Evolutionary conservation across 2,888 invertebrate genomes (phyloP).

Genomic region (Amphipoea lucens): DNA sequence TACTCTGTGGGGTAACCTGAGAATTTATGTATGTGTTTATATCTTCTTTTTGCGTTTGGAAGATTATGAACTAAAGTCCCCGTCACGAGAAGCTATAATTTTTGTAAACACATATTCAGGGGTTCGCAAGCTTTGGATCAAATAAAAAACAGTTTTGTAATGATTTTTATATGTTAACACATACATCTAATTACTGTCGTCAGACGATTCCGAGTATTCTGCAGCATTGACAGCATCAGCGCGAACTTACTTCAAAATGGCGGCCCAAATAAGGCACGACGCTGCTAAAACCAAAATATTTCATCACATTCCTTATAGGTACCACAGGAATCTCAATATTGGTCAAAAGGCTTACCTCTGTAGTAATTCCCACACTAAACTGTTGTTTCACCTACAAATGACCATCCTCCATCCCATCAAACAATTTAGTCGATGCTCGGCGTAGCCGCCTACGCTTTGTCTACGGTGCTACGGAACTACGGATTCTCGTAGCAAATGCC

Average conservation of each 20-base stretch:
- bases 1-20: not conserved
- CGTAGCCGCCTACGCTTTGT: constrained; percentile 44
- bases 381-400: constrained; percentile 38
- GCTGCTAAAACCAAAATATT: not conserved
- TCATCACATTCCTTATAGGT: too few species aligned
- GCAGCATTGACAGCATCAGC: too few species aligned
- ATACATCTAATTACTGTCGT: too few species aligned
- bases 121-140: too few species aligned
- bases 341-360: not conserved
- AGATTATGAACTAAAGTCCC: not conserved
- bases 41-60: not conserved
- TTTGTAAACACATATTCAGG: too few species aligned
- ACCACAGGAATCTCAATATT: constrained; percentile 1
- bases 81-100: too few species aligned
- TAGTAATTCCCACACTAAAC: constrained; percentile 37
- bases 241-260: too few species aligned
- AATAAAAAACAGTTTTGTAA: too few species aligned
- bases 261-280: not conserved
- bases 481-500: constrained; percentile 47
- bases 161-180: too few species aligned
- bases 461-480: constrained; percentile 54
- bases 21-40: constrained; percentile 2
- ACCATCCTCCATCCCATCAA: constrained; percentile 17
- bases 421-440: constrained; percentile 37
- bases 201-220: too few species aligned